Percentiles rank a stretch among this genome's conserved stretches.
Evolutionary conservation across 2,113 vertebrate genomes (phyloP).

Genomic region (Gambusia holbrooki): DNA sequence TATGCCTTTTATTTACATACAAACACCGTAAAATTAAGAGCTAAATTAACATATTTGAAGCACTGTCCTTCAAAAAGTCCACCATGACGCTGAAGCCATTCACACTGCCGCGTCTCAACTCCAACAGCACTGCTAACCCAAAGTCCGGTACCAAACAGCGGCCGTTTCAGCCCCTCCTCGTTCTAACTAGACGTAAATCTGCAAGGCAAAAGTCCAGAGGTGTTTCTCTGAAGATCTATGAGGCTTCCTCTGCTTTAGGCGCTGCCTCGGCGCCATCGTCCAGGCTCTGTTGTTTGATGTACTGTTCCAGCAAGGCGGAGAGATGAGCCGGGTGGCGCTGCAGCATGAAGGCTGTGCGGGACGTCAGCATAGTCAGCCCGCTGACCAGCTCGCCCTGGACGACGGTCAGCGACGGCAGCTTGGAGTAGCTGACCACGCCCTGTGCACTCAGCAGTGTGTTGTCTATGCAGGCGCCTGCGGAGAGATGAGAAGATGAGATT

Average conservation of each 20-base stretch:
- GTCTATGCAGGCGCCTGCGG: constrained; percentile 88
- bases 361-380: constrained; percentile 78
- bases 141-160: background rate
- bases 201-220: constrained; percentile 5
- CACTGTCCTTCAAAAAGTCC: constrained; percentile 18
- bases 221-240: constrained; percentile 35
- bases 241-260: constrained; percentile 42
- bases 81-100: constrained; percentile 9
- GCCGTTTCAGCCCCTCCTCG: background rate
- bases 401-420: constrained; percentile 78
- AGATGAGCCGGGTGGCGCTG: constrained; percentile 80
- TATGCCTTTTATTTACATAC: constrained; percentile 42
- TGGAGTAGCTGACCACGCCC: constrained; percentile 85
- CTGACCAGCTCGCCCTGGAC: constrained; percentile 83
- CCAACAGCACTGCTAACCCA: background rate
- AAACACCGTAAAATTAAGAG: constrained; percentile 20
- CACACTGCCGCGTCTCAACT: background rate
- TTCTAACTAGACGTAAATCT: background rate
- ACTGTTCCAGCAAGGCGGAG: constrained; percentile 83
- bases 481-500: background rate
- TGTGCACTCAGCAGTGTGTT: constrained; percentile 86
- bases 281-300: constrained; percentile 76
- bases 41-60: constrained; percentile 1
- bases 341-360: constrained; percentile 81
- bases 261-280: background rate